Evolutionary conservation across 2,113 vertebrate species (phyloP).

Genomic region (Caranx melampygus): DNA sequence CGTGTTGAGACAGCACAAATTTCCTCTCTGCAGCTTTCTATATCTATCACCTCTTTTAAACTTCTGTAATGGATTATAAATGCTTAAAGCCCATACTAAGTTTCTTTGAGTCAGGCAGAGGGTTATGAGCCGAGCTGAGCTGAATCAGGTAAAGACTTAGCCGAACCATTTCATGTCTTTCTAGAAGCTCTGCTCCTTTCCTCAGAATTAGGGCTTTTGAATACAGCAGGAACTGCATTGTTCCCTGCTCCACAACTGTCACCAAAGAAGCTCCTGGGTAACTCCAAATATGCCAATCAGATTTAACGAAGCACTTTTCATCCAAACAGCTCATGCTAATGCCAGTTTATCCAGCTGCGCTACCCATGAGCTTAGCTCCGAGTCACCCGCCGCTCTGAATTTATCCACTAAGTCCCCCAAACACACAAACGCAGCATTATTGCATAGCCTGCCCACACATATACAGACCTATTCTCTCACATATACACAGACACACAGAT

Average conservation of each 20-base stretch:
- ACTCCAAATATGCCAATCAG: conserved; percentile 75
- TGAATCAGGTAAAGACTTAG: conserved; percentile 71
- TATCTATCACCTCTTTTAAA: conserved; percentile 39
- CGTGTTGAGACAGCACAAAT: conserved; percentile 9
- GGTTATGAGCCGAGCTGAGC: conserved; percentile 58
- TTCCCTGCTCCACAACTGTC: conserved; percentile 68
- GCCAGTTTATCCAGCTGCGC: conserved; percentile 67
- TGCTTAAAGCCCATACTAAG: conserved; percentile 51
- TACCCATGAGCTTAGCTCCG: conserved; percentile 69
- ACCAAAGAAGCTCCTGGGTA: conserved; percentile 64
- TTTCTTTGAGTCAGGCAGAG: conserved; percentile 63
- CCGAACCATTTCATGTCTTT: conserved; percentile 60
- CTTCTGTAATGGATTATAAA: conserved; percentile 57
- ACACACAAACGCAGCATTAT: conserved; percentile 70
- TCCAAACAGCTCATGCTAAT: conserved; percentile 69
- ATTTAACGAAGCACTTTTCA: conserved; percentile 78
- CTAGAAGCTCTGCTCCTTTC: conserved; percentile 42
- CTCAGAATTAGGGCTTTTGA: conserved; percentile 61
- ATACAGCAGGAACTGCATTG: conserved; percentile 63
- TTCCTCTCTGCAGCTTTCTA: conserved; percentile 13
- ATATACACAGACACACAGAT: conserved; percentile 17
- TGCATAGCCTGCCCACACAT: conserved; percentile 45
- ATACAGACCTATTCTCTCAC: conserved; percentile 36
- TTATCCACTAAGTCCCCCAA: conserved; percentile 74
- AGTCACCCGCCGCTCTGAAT: conserved; percentile 71